Conservation (phyloP, 2,113 vertebrate species). For the Monarcha castaneiventris region DNA sequence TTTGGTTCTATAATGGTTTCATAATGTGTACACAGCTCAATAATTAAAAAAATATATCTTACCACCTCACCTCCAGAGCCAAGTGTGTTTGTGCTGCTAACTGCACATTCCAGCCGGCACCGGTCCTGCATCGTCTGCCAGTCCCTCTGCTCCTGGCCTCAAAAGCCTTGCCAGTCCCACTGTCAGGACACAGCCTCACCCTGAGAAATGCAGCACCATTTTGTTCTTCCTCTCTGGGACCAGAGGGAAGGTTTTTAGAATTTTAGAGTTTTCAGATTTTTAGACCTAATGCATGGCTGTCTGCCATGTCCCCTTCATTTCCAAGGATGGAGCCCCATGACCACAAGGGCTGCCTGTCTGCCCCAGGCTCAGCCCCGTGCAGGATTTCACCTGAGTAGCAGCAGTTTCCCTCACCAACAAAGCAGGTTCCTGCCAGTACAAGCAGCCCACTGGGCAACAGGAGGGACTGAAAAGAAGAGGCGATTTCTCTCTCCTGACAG, state of each 20-base stretch:
- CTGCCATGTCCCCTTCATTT: accelerated
- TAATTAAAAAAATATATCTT: slow-evolving; percentile 70
- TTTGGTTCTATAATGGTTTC: slow-evolving; percentile 66
- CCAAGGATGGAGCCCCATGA: background rate
- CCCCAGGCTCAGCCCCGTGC: accelerated
- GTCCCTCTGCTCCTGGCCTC: background rate
- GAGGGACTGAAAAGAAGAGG: background rate
- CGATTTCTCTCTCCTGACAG: background rate
- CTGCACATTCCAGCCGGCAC: accelerated
- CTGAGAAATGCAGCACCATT: background rate
- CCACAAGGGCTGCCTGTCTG: background rate
- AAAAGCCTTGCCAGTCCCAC: accelerated
- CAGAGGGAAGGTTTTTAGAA: background rate
- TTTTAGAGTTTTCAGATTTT: background rate
- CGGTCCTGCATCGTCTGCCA: accelerated
- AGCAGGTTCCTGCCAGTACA: background rate
- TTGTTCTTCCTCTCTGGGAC: background rate
- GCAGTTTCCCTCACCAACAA: background rate
- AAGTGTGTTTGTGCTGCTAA: slow-evolving; percentile 12
- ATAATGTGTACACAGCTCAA: slow-evolving; percentile 70
- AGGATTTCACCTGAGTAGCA: background rate
- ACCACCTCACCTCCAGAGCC: slow-evolving; percentile 34
- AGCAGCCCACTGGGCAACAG: background rate
- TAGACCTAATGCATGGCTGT: accelerated
- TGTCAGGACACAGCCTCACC: background rate